A percentile compares a stretch with the other conserved stretches of the same genome.
Evolutionary conservation across 2,797 vertebrate genomes (phyloP).

Genomic region (Propithecus perrieri): DNA sequence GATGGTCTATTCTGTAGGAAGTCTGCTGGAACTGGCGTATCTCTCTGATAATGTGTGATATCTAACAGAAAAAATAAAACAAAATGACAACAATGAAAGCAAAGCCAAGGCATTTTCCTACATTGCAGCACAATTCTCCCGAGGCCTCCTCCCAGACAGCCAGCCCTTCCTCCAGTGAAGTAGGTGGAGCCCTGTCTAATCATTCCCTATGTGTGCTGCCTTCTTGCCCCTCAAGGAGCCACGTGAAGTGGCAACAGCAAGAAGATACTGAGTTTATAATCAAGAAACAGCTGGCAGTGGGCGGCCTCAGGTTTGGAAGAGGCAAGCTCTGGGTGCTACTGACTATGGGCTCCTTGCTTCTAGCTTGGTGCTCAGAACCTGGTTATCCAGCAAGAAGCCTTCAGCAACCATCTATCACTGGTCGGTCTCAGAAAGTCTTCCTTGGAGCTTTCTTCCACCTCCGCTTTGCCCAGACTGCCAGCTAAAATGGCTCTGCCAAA

Average conservation of each 20-base stretch:
- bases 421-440: background rate
- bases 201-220: background rate
- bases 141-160: fast-evolving
- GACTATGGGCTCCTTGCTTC: background rate
- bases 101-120: background rate
- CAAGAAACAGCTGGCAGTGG: background rate
- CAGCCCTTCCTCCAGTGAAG: background rate
- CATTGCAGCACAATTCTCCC: background rate
- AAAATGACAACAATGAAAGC: background rate
- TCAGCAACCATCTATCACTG: background rate
- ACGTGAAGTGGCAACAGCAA: background rate
- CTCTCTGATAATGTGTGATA: slow-evolving; percentile 98
- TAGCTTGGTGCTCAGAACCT: background rate
- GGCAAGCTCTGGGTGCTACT: background rate
- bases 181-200: background rate
- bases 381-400: background rate
- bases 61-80: slow-evolving; percentile 85
- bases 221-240: background rate
- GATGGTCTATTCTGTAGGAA: slow-evolving; percentile 96
- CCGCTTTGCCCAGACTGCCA: background rate
- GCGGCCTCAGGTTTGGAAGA: background rate
- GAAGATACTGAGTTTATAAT: background rate
- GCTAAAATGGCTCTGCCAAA: background rate
- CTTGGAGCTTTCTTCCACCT: background rate
- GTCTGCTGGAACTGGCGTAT: slow-evolving; percentile 98